phyloP scores from a whole-genome alignment of 2,797 vertebrate species.

The Argya squamiceps region DNA sequence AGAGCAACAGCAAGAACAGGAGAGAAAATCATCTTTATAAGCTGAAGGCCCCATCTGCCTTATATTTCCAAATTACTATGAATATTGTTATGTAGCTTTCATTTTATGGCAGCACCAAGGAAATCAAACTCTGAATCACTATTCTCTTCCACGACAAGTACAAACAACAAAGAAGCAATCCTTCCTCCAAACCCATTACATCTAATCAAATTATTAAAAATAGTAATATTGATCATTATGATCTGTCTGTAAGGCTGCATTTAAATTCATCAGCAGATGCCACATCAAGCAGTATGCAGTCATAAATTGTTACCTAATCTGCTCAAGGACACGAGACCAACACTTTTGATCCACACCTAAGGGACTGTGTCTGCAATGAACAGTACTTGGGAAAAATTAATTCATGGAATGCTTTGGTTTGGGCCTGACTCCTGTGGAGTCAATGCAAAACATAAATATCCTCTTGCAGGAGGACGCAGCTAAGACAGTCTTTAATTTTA shows the following conservation, averaged over 20 bases:
- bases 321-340: background rate
- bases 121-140: background rate
- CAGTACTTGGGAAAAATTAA: background rate
- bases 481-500: background rate
- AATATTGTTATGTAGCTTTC: background rate
- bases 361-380: background rate
- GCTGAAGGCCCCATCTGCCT: background rate
- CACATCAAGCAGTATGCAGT: background rate
- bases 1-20: background rate
- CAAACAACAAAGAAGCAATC: background rate
- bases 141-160: background rate
- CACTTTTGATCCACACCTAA: background rate
- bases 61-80: background rate
- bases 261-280: conserved; percentile 6
- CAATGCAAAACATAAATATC: background rate
- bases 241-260: background rate
- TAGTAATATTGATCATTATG: background rate
- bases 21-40: background rate
- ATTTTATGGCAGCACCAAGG: background rate
- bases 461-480: accelerated
- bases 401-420: background rate
- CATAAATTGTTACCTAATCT: background rate
- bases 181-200: background rate
- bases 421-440: background rate
- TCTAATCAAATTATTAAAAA: conserved; percentile 5